Evolutionary conservation across 2,888 invertebrate genomes (phyloP), one percentile per base, ranked within the genome.

Genomic region (Acholoe squamosa): DNA sequence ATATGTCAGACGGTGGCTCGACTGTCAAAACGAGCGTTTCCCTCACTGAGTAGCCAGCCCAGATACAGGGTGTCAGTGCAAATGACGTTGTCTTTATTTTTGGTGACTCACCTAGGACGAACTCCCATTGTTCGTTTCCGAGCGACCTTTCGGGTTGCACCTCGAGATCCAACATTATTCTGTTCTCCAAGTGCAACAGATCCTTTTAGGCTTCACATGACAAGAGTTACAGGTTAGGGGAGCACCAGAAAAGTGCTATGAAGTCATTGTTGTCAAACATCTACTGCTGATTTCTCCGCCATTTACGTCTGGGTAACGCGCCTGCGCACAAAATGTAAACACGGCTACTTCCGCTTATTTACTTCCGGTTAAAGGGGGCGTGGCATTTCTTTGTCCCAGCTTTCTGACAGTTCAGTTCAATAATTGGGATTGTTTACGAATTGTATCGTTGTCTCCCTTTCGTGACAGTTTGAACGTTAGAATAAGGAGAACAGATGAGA

Each of bases 41-140:
- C 14, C 76, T n/a, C 28, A 76, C 1, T 61, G n/a, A 22, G 61
- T 61, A n/a, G 25, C 1, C 3, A 5, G 19, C 7, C 43, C 86
- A 86, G 16, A n/a, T 54, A 54, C 31, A 0, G 12, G 28, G 54
- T 54, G 52, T 33, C 86, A 86, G 86, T 86, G 28, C 28, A 86
- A 86, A 86, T 86, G 86, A 86, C 86, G 86, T 54, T 52, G 54
- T 86, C 86, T 86, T 86, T 54, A 86, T 86, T 86, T 86, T 86
- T 86, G 86, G 80, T 91, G 84, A 94, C 97, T 97, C 97, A 98
- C 98, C 98, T 96, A 98, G 96, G 96, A 98, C 97, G 96, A 99
- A 99, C 97, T 99, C 99, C 99, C 99, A 99, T 97, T 98, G 98
- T 96, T 99, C 99, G 96, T 98, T 98, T 96, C 99, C 98, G 96